These are phyloP conservation scores for Dryococelus australis DNA, from an alignment of 2,888 invertebrate genomes.

Conservation along the genomic window DNA sequence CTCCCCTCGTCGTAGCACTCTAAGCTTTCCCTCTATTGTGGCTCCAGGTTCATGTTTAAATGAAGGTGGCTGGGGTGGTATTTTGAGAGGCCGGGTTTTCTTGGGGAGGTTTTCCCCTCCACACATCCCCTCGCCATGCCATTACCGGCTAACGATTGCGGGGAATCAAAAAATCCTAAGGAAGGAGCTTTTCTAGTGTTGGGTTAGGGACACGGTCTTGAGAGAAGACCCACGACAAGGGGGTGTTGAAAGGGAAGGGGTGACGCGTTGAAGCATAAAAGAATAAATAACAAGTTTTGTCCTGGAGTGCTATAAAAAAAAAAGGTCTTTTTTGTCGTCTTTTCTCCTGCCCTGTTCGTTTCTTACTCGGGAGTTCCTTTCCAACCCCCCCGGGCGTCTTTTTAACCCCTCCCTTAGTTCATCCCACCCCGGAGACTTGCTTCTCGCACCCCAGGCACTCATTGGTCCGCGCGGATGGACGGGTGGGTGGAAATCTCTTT, in stretches of 20 bases:
- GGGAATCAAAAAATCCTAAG: neutral
- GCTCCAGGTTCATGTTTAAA: conserved; percentile 4
- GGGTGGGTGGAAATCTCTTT: neutral
- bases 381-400: conserved; percentile 6
- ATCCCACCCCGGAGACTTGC: neutral
- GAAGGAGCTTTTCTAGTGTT: conserved; percentile 5
- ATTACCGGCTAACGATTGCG: neutral
- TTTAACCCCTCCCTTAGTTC: neutral
- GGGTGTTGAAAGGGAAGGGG: neutral
- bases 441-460: neutral
- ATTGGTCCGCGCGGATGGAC: neutral
- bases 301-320: neutral
- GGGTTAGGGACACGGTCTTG: neutral
- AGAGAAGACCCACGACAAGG: neutral
- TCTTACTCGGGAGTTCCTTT: neutral
- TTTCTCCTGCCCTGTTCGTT: neutral
- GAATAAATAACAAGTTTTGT: neutral
- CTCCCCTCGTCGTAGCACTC: neutral
- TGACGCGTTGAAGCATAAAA: neutral
- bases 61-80: neutral
- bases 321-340: neutral
- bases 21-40: neutral
- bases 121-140: neutral
- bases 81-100: neutral
- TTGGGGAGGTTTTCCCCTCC: neutral